These are phyloP conservation scores for Cepaea nemoralis DNA, from an alignment of 1,140 invertebrate species.

Conservation along the genomic window DNA sequence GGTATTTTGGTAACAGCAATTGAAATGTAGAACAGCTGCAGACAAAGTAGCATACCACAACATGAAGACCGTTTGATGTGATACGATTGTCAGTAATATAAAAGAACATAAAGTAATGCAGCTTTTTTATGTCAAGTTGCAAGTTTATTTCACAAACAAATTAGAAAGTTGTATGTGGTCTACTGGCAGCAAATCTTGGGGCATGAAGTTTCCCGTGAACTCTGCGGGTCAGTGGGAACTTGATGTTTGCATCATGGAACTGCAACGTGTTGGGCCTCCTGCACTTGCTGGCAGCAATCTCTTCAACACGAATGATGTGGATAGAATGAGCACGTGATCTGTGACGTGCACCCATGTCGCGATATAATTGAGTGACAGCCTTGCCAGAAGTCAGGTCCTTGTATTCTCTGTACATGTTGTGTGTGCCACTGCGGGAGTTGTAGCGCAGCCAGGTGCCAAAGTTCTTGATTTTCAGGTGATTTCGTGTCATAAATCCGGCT, in stretches of 20 bases:
- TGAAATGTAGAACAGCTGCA: no score
- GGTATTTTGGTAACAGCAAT: no score
- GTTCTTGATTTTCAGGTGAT: constrained; percentile 95
- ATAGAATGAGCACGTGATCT: constrained; percentile 97
- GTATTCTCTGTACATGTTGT: constrained; percentile 99
- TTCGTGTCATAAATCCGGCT: constrained; percentile 91
- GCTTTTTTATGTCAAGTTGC: no score
- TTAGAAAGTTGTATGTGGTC: constrained; percentile 84
- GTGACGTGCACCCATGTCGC: constrained; percentile 99
- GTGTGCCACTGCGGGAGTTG: constrained; percentile 97
- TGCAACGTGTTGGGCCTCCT: constrained; percentile 95
- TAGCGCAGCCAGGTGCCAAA: constrained; percentile 97
- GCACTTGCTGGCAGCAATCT: constrained; percentile 88
- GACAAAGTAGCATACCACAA: no score
- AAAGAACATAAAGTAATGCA: no score
- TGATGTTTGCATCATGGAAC: constrained; percentile 95
- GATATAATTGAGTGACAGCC: no score
- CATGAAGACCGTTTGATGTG: no score
- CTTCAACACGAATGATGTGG: constrained; percentile 97
- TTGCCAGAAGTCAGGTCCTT: constrained; percentile 93
- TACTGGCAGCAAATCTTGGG: constrained; percentile 79
- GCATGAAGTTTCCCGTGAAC: constrained; percentile 78
- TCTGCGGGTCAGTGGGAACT: constrained; percentile 95
- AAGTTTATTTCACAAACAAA: no score
- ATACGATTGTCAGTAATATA: no score